Evolutionary conservation across 2,113 vertebrate species (phyloP).

Genomic region (Stegostoma tigrinum): DNA sequence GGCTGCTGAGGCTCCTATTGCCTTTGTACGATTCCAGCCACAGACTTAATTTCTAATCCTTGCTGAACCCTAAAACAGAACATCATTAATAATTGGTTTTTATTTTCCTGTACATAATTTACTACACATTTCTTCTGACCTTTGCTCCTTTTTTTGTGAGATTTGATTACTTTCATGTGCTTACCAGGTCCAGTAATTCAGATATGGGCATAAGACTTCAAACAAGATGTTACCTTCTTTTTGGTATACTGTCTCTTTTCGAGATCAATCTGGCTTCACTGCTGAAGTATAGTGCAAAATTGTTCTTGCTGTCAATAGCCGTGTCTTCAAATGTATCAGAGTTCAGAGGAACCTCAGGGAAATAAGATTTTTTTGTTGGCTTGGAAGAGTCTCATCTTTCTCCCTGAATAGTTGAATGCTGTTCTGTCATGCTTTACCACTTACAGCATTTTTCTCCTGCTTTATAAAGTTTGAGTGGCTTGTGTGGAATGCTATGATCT

Average conservation of each 20-base stretch:
- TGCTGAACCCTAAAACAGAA: neutral
- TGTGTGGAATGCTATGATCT: conserved; percentile 80
- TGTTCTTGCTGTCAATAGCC: conserved; percentile 74
- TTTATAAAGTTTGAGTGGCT: conserved; percentile 88
- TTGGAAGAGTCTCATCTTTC: conserved; percentile 93
- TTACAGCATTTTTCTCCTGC: conserved; percentile 76
- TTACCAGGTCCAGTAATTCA: neutral
- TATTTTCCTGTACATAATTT: neutral
- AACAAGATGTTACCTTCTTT: neutral
- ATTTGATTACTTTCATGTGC: neutral
- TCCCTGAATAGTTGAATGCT: conserved; percentile 88
- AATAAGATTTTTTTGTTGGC: conserved; percentile 88
- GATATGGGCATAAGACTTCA: neutral
- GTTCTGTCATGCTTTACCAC: conserved; percentile 83
- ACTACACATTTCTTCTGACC: neutral
- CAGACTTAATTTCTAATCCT: neutral
- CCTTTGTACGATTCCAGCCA: neutral
- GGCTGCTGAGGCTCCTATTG: neutral
- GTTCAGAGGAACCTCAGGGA: conserved; percentile 77
- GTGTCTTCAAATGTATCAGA: conserved; percentile 75
- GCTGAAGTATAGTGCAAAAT: conserved; percentile 74
- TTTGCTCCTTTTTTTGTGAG: neutral
- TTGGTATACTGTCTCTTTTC: conserved; percentile 76
- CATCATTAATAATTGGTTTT: neutral
- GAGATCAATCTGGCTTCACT: conserved; percentile 73